A percentile compares a stretch with the other conserved stretches of the same genome.
Evolutionary conservation across 2,113 vertebrate species (phyloP).

Genomic region (Mobula birostris): DNA sequence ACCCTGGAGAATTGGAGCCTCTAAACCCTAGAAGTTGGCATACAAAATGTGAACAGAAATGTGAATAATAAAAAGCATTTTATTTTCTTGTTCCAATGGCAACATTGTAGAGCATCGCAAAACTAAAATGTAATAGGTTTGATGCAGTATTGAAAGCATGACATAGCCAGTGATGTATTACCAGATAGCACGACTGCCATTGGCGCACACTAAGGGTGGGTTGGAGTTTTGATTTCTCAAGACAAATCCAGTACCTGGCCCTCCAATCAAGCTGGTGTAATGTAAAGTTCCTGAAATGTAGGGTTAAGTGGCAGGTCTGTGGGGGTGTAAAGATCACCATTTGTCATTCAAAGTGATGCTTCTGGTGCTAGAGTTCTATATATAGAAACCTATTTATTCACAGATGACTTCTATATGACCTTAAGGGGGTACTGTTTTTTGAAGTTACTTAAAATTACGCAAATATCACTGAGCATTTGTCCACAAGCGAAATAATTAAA

Average conservation of each 20-base stretch:
- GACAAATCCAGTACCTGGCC: too few relatives aligned
- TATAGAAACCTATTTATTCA: neutral
- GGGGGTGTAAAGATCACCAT: neutral
- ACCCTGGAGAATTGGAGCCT: too few relatives aligned
- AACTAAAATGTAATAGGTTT: neutral
- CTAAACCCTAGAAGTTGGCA: too few relatives aligned
- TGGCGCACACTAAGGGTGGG: too few relatives aligned
- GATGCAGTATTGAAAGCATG: neutral
- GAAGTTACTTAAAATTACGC: neutral
- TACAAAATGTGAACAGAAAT: too few relatives aligned
- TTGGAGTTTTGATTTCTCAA: too few relatives aligned
- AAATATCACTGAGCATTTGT: neutral
- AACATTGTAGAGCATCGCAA: neutral
- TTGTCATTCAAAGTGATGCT: neutral
- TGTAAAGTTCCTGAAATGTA: too few relatives aligned
- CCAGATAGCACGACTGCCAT: too few relatives aligned
- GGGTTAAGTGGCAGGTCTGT: too few relatives aligned
- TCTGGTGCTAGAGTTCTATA: too few relatives aligned
- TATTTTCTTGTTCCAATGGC: neutral
- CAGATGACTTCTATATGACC: neutral
- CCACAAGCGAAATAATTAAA: neutral
- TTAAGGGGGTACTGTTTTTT: neutral
- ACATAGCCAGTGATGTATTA: too few relatives aligned
- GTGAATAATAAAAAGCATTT: neutral
- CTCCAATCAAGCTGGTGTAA: too few relatives aligned